Conservation (phyloP, 2,113 vertebrate genomes). For the Paramormyrops kingsleyae region DNA sequence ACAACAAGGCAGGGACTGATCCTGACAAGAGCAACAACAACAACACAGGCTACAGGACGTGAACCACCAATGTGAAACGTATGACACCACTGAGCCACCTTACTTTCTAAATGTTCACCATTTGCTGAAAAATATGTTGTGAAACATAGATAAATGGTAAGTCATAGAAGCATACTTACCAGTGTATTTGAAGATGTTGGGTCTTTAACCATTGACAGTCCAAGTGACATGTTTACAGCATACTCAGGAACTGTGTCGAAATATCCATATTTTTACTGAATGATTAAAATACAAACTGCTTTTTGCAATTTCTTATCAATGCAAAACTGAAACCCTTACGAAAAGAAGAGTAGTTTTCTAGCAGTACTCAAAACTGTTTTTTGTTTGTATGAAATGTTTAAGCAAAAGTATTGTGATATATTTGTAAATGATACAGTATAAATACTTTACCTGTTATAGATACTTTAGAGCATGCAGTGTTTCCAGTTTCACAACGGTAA, state of each 20-base stretch:
- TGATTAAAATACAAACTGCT: neutral
- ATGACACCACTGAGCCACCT: too few relatives aligned
- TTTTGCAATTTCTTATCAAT: neutral
- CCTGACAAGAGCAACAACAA: too few relatives aligned
- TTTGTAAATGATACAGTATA: neutral
- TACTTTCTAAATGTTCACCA: too few relatives aligned
- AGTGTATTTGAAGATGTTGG: constrained; percentile 15
- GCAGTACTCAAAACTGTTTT: neutral
- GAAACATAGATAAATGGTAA: too few relatives aligned
- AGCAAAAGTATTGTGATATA: neutral
- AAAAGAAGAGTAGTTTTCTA: neutral
- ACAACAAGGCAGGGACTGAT: too few relatives aligned
- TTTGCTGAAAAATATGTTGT: too few relatives aligned
- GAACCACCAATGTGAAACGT: too few relatives aligned
- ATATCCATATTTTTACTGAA: constrained; percentile 5
- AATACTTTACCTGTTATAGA: neutral
- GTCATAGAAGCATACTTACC: constrained; percentile 39
- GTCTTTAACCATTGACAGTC: constrained; percentile 50
- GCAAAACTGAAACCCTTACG: neutral
- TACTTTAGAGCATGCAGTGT: neutral
- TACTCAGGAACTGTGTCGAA: constrained; percentile 36
- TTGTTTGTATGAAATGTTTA: neutral
- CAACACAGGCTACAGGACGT: neutral
- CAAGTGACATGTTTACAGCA: constrained; percentile 59
- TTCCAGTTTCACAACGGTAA: neutral